Conservation (phyloP, 2,888 invertebrate species). For the Stenichneumon culpator region DNA sequence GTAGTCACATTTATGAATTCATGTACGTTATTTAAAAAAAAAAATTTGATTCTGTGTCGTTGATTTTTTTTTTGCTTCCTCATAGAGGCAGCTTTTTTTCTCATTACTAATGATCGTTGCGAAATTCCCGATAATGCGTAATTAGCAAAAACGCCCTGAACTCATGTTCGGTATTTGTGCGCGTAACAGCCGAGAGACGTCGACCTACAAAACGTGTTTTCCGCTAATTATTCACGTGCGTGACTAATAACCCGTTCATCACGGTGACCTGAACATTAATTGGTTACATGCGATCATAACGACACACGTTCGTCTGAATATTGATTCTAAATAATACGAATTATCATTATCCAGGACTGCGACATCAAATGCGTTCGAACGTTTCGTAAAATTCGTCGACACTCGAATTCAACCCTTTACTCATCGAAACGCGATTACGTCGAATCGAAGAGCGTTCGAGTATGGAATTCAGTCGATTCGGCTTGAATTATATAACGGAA, state of each 20-base stretch:
- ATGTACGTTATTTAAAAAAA: too few species aligned
- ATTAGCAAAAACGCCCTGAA: neutral
- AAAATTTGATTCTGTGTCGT: too few species aligned
- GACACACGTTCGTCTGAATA: neutral
- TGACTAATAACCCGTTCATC: neutral
- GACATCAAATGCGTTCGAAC: neutral
- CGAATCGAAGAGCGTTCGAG: neutral
- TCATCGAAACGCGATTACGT: neutral
- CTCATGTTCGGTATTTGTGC: neutral
- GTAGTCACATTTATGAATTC: neutral
- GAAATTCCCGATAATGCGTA: neutral
- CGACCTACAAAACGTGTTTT: neutral
- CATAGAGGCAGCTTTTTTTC: too few species aligned
- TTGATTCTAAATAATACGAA: neutral
- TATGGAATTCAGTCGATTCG: neutral
- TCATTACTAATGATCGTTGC: neutral
- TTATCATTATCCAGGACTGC: neutral
- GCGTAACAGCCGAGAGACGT: neutral
- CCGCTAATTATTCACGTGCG: constrained; percentile 4
- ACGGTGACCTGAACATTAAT: neutral
- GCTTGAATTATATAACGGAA: neutral
- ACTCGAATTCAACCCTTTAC: neutral
- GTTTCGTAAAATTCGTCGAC: neutral
- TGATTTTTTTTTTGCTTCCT: too few species aligned
- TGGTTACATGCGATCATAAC: neutral